Percentiles rank a stretch among this genome's conserved stretches.
phyloP scores from a whole-genome alignment of 2,113 vertebrate species.

The Boleophthalmus pectinirostris region DNA sequence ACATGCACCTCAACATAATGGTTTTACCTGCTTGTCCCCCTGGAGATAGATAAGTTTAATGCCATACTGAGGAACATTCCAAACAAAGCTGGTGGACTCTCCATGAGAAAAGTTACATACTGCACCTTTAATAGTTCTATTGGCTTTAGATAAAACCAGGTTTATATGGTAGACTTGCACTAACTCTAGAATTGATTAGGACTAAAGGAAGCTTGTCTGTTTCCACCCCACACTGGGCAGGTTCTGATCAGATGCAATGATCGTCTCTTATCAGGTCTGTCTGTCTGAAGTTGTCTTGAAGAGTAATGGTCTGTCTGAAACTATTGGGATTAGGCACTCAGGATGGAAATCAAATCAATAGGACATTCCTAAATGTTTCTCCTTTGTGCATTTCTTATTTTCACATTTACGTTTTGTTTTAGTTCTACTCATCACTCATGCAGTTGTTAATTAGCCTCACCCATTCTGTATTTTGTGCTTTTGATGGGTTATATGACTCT shows the following conservation, averaged over 20 bases:
- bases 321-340: constrained; percentile 46
- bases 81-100: no score
- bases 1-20: no score
- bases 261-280: constrained; percentile 62
- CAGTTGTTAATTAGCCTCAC: neutral
- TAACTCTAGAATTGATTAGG: neutral
- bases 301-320: constrained; percentile 68
- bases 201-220: constrained; percentile 21
- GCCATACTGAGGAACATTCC: no score
- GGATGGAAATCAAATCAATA: constrained; percentile 45
- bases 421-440: neutral
- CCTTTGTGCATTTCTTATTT: constrained; percentile 4
- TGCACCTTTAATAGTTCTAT: no score
- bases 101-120: no score
- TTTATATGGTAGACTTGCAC: no score
- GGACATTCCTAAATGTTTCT: constrained; percentile 51
- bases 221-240: constrained; percentile 44
- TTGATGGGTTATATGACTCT: constrained; percentile 3
- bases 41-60: no score
- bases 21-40: no score
- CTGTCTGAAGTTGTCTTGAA: constrained; percentile 59
- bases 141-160: no score
- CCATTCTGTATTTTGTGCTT: neutral
- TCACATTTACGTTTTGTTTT: neutral
- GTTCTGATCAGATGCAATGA: constrained; percentile 67